Conservation (phyloP, 2,888 invertebrate species). For the Drosophila niveifrons region DNA sequence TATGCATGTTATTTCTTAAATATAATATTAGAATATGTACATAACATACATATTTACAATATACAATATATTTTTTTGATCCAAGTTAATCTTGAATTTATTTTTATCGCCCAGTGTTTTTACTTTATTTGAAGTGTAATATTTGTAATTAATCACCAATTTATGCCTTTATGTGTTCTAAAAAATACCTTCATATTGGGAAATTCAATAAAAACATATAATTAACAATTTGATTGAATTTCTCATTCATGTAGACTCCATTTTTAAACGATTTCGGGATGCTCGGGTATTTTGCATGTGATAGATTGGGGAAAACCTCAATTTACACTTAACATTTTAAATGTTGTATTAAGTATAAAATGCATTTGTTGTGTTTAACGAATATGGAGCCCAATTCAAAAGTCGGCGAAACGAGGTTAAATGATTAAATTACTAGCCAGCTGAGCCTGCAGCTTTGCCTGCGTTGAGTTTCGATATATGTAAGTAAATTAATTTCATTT, state of each 20-base stretch:
- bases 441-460: too few species aligned
- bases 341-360: not conserved
- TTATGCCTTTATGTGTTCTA: constrained; percentile 10
- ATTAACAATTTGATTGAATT: not conserved
- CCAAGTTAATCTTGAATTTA: constrained; percentile 23
- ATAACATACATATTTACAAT: constrained; percentile 11
- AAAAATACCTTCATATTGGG: not conserved
- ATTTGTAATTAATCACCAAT: not conserved
- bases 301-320: not conserved
- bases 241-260: not conserved
- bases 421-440: not conserved
- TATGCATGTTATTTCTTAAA: constrained; percentile 28
- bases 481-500: too few species aligned
- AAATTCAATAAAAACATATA: not conserved
- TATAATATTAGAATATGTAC: constrained; percentile 39
- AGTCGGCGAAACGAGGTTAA: constrained; percentile 2
- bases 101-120: not conserved
- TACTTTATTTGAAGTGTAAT: not conserved
- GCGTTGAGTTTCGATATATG: too few species aligned
- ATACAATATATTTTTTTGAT: not conserved
- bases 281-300: not conserved
- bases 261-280: not conserved
- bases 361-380: not conserved
- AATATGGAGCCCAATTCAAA: not conserved
- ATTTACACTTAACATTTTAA: not conserved